Evolutionary conservation across 30 jellyfish, hydroid and myxozoan species (phyloP).

Genomic region (Turritopsis rubra): DNA sequence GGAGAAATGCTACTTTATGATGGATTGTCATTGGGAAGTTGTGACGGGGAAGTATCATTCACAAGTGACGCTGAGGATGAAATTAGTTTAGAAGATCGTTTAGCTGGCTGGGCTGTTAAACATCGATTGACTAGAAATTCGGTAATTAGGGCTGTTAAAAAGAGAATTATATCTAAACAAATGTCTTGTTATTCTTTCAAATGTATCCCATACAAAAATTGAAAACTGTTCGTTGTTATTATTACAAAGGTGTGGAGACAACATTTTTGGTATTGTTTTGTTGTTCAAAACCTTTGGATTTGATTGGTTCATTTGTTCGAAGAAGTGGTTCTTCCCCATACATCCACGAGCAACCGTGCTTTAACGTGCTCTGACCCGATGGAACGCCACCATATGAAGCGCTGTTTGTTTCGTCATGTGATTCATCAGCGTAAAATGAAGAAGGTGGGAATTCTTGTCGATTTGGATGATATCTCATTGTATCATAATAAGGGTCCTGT

Average conservation of each 20-base stretch:
- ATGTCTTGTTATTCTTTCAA: too few relatives aligned
- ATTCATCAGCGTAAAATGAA: background rate
- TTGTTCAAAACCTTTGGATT: background rate
- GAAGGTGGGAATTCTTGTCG: background rate
- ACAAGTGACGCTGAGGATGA: too few relatives aligned
- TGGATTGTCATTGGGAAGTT: too few relatives aligned
- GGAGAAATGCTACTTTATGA: too few relatives aligned
- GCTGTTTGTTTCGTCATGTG: background rate
- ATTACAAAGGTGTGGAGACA: background rate
- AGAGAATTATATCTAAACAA: too few relatives aligned
- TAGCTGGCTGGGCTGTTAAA: too few relatives aligned
- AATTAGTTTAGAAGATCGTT: too few relatives aligned
- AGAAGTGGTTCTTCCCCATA: background rate
- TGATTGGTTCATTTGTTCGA: background rate
- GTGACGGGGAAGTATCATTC: too few relatives aligned
- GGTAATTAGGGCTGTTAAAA: too few relatives aligned
- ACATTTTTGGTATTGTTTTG: background rate
- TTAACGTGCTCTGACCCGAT: background rate
- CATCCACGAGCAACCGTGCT: background rate
- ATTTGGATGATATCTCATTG: slow-evolving; percentile 1
- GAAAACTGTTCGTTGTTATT: background rate
- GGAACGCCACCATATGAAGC: background rate
- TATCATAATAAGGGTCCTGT: background rate
- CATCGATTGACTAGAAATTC: too few relatives aligned
- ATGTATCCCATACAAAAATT: too few relatives aligned